phyloP scores from a whole-genome alignment of 2,888 invertebrate species.

The Trachelus iudaicus region DNA sequence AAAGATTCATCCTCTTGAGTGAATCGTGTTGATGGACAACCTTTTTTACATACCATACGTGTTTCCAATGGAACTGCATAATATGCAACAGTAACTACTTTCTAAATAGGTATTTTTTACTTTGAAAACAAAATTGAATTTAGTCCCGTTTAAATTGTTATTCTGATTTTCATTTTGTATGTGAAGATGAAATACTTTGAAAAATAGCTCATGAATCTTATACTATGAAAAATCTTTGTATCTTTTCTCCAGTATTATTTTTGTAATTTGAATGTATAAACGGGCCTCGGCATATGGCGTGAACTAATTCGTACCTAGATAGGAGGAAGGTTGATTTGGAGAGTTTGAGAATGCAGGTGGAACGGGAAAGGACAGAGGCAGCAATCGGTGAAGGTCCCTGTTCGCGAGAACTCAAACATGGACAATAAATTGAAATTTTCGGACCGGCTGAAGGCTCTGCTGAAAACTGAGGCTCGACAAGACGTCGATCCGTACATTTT shows the following conservation, averaged over 20 bases:
- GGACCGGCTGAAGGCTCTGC: slow-evolving; percentile 65
- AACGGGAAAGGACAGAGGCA: slow-evolving; percentile 37
- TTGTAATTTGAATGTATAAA: slow-evolving; percentile 21
- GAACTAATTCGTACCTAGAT: slow-evolving; percentile 39
- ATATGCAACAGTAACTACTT: neutral
- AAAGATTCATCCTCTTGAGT: neutral
- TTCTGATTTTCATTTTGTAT: neutral
- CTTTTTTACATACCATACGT: neutral
- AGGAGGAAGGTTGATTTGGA: slow-evolving; percentile 38
- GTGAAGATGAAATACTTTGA: neutral
- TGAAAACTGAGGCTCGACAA: slow-evolving; percentile 60
- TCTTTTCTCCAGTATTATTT: slow-evolving; percentile 32
- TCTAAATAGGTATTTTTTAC: neutral
- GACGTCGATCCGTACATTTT: slow-evolving; percentile 67
- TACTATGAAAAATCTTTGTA: slow-evolving; percentile 24
- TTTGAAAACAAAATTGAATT: neutral
- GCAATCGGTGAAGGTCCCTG: slow-evolving; percentile 58
- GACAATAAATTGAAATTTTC: slow-evolving; percentile 66
- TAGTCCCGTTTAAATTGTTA: neutral
- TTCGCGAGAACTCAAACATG: slow-evolving; percentile 56
- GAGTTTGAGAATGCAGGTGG: slow-evolving; percentile 57
- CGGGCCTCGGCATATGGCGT: slow-evolving; percentile 42
- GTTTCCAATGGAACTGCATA: neutral
- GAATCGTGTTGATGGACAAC: neutral
- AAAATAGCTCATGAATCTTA: neutral